Evolutionary conservation across 2,113 vertebrate species (phyloP).

Genomic region (Reinhardtius hippoglossoides): DNA sequence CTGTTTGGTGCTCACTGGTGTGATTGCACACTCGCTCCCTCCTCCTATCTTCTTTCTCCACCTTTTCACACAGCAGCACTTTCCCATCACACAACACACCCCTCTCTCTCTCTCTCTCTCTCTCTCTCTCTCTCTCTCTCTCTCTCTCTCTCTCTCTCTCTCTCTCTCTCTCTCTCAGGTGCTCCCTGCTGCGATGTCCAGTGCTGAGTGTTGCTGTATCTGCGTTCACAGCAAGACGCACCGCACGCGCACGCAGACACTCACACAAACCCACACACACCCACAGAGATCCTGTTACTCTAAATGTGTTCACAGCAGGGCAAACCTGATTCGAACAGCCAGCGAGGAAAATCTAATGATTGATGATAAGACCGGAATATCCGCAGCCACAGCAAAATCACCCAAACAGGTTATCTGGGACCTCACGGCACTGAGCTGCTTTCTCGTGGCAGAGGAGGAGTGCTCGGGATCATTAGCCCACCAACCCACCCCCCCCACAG

Average conservation of each 20-base stretch:
- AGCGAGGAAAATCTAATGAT: conserved; percentile 76
- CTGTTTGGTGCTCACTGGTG: conserved; percentile 47
- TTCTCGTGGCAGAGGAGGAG: conserved; percentile 45
- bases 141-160: conserved; percentile 29
- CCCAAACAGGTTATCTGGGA: conserved; percentile 78
- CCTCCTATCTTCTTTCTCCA: conserved; percentile 38
- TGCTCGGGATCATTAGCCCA: conserved; percentile 55
- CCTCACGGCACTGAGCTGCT: conserved; percentile 67
- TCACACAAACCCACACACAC: conserved; percentile 27
- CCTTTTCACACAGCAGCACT: conserved; percentile 50
- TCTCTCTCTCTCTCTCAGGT: conserved; percentile 62
- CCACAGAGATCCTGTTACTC: conserved; percentile 63
- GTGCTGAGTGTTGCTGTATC: conserved; percentile 72
- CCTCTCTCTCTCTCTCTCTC: not conserved
- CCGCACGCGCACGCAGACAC: conserved; percentile 25
- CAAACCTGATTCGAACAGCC: conserved; percentile 76
- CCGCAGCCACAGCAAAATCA: conserved; percentile 77
- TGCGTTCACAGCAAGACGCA: conserved; percentile 64
- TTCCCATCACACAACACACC: conserved; percentile 30
- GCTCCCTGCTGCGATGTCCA: conserved; percentile 70
- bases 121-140: conserved; percentile 42
- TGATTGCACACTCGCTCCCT: conserved; percentile 48
- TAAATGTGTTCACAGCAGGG: conserved; percentile 77
- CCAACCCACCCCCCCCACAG: not conserved
- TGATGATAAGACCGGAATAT: conserved; percentile 78